A percentile compares a stretch with the other conserved stretches of the same genome.
Conservation (phyloP, 1,140 invertebrate species). For the Lamellibrachia luymesi region DNA sequence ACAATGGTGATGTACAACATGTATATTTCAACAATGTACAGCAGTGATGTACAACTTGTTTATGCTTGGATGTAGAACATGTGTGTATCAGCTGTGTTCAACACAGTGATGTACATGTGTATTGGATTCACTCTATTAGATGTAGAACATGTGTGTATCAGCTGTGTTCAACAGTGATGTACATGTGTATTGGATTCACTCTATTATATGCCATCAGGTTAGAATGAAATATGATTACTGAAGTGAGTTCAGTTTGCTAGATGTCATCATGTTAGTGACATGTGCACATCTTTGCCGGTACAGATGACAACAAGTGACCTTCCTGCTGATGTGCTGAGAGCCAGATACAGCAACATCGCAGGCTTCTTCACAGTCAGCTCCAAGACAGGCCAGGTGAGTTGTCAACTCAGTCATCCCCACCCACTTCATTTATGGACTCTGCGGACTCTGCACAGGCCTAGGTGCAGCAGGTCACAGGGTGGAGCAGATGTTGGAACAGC, state of each 20-base stretch:
- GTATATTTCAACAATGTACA: no score
- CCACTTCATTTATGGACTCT: not conserved
- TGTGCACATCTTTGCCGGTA: not conserved
- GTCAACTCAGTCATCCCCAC: not conserved
- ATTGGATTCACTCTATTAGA: not conserved
- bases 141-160: no score
- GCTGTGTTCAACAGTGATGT: no score
- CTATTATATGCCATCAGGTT: not conserved
- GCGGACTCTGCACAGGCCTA: not conserved
- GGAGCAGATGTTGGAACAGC: not conserved
- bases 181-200: not conserved
- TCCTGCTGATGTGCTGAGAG: conserved; percentile 13
- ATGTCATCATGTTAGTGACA: not conserved
- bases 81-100: no score
- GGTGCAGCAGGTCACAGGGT: not conserved
- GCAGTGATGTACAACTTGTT: no score
- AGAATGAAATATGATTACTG: not conserved
- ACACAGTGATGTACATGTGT: not conserved
- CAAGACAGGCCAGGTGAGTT: conserved; percentile 19
- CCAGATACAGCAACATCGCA: conserved; percentile 24
- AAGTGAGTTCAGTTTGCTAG: not conserved
- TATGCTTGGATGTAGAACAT: not conserved
- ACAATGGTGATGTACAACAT: no score
- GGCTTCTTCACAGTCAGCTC: not conserved
- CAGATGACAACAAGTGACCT: conserved; percentile 14